Conservation (phyloP, 2,797 vertebrate species). For the Allobates femoralis region DNA sequence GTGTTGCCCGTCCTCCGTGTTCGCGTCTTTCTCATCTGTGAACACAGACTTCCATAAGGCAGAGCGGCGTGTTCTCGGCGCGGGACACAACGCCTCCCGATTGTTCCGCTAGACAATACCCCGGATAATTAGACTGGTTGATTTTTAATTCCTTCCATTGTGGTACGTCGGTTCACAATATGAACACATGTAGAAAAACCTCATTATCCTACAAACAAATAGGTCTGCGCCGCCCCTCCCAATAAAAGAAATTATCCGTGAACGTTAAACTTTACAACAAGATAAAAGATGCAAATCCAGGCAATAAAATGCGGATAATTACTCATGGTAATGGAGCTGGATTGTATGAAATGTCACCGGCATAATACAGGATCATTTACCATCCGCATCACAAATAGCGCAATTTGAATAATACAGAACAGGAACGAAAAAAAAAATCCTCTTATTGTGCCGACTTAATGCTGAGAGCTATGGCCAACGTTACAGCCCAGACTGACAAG, state of each 20-base stretch:
- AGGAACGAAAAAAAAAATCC: not conserved
- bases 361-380: slow-evolving; percentile 48
- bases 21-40: not conserved
- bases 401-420: slow-evolving; percentile 14
- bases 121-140: slow-evolving; percentile 39
- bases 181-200: slow-evolving; percentile 55
- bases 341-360: slow-evolving; percentile 69
- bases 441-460: slow-evolving; percentile 7
- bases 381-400: slow-evolving; percentile 57
- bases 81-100: slow-evolving; percentile 39
- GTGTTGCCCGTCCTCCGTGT: not conserved
- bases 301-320: slow-evolving; percentile 68
- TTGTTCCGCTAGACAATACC: slow-evolving; percentile 38
- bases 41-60: not conserved
- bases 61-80: not conserved
- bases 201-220: slow-evolving; percentile 65
- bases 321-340: slow-evolving; percentile 70
- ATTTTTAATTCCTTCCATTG: slow-evolving; percentile 52
- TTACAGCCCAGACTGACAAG: not conserved
- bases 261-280: slow-evolving; percentile 67
- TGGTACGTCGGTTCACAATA: slow-evolving; percentile 52
- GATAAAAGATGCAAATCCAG: slow-evolving; percentile 65
- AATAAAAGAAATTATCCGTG: slow-evolving; percentile 62
- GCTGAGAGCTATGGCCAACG: not conserved
- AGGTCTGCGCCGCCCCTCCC: not conserved